Evolutionary conservation across 2,888 invertebrate species (phyloP), one percentile per base, ranked within the genome.

Genomic region (Epinotia ramella): DNA sequence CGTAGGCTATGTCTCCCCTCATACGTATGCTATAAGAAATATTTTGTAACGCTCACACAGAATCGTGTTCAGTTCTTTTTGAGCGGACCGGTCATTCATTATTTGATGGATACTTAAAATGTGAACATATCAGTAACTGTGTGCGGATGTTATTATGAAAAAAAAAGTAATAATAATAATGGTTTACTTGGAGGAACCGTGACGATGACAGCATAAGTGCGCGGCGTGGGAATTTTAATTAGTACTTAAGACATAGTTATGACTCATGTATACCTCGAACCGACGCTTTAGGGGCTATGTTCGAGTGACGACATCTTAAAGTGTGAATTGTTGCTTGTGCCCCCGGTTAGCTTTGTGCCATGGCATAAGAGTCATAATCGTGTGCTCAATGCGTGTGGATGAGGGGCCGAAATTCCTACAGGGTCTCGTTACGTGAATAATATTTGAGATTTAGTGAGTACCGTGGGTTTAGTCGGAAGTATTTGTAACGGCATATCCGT

Each of bases 181-280:
- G 73, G 57, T 60, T 77, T 77, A 82, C 87, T 80, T 84, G 88
- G 90, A 83, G 78, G 85, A 87, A 89, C 80, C 84, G 81, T 79
- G 80, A 57, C 78, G 89, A 81, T 85, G 89, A 88, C 85, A 83
- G 84, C 81, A 79, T 82, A 81, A 80, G 81, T 80, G 80, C 70
- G 76, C 70, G 74, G 83, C 88, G 90, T 91, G 91, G 85, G 91
- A 91, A 89, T 81, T 13, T 78, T 73, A 64, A 73, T 65, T 60
- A 64, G 57, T 62, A n/a, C 49, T 57, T 68, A 20, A 7, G 59
- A 59, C 7, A 24, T 5, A 20, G 20, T 33, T 46, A 60, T 69
- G 46, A 69, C 46, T 46, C 69, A 69, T 62, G 62, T 13, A 62
- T 60, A 46, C 44, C 59, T 60, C 46, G 60, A 44, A n/a, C 24